Conservation (phyloP, 2,888 invertebrate genomes). For the Campaea margaritaria region DNA sequence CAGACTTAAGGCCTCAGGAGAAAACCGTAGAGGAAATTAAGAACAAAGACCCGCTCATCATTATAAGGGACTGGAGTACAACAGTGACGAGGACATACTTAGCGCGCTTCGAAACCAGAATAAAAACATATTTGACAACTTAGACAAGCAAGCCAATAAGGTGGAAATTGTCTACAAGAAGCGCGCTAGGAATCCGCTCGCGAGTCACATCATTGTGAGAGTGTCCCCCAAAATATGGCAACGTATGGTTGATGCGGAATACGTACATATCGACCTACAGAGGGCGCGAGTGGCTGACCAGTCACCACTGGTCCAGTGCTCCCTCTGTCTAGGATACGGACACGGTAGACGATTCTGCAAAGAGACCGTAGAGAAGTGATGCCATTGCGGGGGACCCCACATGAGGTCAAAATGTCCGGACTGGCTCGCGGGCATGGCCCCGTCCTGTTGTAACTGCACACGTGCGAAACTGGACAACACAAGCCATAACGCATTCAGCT, state of each 20-base stretch:
- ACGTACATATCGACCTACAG: slow-evolving; percentile 37
- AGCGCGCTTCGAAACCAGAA: slow-evolving; percentile 8
- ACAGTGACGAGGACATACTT: no score
- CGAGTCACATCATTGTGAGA: slow-evolving; percentile 8
- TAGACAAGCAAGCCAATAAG: not conserved
- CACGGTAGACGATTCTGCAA: slow-evolving; percentile 16
- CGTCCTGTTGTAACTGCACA: slow-evolving; percentile 2
- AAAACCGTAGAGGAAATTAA: no score
- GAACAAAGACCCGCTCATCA: no score
- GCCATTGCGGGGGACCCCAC: slow-evolving; percentile 30
- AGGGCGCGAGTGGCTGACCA: slow-evolving; percentile 30
- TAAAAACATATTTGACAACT: not conserved
- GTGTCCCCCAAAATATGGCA: slow-evolving; percentile 30
- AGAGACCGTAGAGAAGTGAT: slow-evolving; percentile 3
- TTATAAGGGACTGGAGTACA: no score
- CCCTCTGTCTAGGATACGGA: slow-evolving; percentile 14
- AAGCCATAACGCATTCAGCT: slow-evolving; percentile 7
- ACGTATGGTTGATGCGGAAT: slow-evolving; percentile 11
- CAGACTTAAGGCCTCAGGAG: not conserved
- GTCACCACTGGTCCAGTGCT: slow-evolving; percentile 33
- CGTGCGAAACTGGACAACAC: no score
- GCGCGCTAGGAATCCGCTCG: slow-evolving; percentile 5
- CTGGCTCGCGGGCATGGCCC: slow-evolving; percentile 5
- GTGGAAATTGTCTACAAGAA: not conserved
- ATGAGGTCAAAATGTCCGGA: slow-evolving; percentile 9